phyloP scores from a whole-genome alignment of 2,797 vertebrate species.

The Hirundo rustica region DNA sequence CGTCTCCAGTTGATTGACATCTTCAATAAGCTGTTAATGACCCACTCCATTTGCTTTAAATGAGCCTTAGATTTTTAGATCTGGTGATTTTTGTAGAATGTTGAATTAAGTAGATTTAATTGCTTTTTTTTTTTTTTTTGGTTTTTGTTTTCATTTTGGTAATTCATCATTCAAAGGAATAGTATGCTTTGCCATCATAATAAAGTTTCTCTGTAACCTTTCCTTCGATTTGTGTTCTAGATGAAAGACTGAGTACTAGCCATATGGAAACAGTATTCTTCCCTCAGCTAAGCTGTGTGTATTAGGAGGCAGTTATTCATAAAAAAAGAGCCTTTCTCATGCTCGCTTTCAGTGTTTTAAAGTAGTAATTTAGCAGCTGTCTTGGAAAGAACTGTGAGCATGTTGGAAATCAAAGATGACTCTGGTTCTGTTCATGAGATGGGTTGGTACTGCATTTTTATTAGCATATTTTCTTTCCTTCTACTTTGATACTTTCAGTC shows the following conservation, averaged over 20 bases:
- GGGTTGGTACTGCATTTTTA: conserved; percentile 16
- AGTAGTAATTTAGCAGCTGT: conserved; percentile 29
- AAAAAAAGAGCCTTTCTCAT: conserved; percentile 14
- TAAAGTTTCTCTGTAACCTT: neutral
- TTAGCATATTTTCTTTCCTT: conserved; percentile 7
- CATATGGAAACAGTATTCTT: neutral
- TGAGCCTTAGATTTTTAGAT: conserved; percentile 58
- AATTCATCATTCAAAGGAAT: conserved; percentile 21
- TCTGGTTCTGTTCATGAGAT: conserved; percentile 11
- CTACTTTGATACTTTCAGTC: conserved; percentile 24
- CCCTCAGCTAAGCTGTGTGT: neutral
- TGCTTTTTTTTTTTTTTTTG: neutral
- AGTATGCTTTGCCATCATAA: neutral
- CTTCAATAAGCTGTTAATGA: conserved; percentile 68
- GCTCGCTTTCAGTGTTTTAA: neutral
- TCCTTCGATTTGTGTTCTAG: conserved; percentile 25
- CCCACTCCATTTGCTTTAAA: conserved; percentile 67
- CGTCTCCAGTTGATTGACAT: conserved; percentile 60
- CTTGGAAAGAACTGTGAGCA: neutral
- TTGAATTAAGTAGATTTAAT: conserved; percentile 54
- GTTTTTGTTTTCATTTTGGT: neutral
- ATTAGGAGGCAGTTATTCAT: conserved; percentile 17
- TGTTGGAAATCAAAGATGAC: conserved; percentile 24
- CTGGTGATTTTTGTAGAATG: conserved; percentile 60
- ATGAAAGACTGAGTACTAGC: neutral